These are phyloP conservation scores for Caenorhabditis parvicauda DNA, from an alignment of 2,888 invertebrate genomes.

Conservation along the genomic window DNA sequence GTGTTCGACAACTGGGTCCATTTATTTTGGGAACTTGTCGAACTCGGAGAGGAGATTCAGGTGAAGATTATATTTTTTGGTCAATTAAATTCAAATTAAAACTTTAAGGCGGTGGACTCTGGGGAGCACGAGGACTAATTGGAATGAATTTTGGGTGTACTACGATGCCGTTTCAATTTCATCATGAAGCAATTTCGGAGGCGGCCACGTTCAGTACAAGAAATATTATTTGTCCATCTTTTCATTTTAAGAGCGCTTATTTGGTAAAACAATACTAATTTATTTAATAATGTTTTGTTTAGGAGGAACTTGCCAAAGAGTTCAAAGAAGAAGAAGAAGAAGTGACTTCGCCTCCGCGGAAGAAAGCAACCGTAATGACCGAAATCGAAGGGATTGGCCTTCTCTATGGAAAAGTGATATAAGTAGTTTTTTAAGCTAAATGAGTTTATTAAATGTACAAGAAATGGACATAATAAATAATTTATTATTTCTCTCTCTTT, in stretches of 20 bases:
- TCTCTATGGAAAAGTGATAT: slow-evolving; percentile 14
- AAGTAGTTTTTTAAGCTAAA: slow-evolving; percentile 5
- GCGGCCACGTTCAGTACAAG: slow-evolving; percentile 28
- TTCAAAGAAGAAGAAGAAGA: slow-evolving; percentile 9
- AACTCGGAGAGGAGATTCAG: slow-evolving; percentile 32
- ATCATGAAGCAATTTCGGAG: slow-evolving; percentile 26
- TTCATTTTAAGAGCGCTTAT: slow-evolving; percentile 18
- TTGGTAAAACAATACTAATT: slow-evolving; percentile 31
- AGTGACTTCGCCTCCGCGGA: slow-evolving; percentile 22
- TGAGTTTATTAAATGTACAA: slow-evolving; percentile 17
- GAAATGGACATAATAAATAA: slow-evolving; percentile 13
- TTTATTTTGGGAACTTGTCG: slow-evolving; percentile 28
- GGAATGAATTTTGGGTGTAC: slow-evolving; percentile 31
- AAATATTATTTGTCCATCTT: slow-evolving; percentile 26
- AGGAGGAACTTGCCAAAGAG: slow-evolving; percentile 30
- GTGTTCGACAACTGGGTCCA: slow-evolving; percentile 16
- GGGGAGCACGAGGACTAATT: slow-evolving; percentile 26
- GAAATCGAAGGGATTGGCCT: slow-evolving; percentile 28
- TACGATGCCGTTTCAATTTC: slow-evolving; percentile 21
- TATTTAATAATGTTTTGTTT: slow-evolving; percentile 31
- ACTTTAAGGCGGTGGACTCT: slow-evolving; percentile 32
- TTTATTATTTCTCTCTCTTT: no score
- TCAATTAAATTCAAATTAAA: slow-evolving; percentile 30
- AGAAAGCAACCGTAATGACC: slow-evolving; percentile 21
- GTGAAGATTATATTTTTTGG: slow-evolving; percentile 32